Evolutionary conservation across 2,113 vertebrate species (phyloP).

Genomic region (Dasyurus viverrinus): DNA sequence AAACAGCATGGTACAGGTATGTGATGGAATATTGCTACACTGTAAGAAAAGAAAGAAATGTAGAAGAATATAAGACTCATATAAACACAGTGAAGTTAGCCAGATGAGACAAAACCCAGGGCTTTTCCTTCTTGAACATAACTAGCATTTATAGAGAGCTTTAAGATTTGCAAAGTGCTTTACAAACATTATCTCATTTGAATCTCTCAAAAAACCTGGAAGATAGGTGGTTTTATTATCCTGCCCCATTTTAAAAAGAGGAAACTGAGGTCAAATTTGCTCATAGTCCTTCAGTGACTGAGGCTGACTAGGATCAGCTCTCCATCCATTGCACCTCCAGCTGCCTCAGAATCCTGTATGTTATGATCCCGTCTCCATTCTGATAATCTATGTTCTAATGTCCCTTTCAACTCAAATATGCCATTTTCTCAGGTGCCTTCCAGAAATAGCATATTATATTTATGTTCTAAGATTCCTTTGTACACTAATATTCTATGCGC

Average conservation of each 20-base stretch:
- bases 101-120: neutral
- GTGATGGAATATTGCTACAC: neutral
- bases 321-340: neutral
- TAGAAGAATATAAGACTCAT: neutral
- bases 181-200: no score
- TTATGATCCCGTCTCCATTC: neutral
- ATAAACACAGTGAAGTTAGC: neutral
- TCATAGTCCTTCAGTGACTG: no score
- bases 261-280: neutral
- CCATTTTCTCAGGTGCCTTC: neutral
- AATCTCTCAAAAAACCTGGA: no score
- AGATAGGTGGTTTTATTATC: neutral
- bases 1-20: neutral
- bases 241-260: neutral
- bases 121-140: neutral
- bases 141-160: neutral
- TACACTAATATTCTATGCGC: neutral
- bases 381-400: neutral
- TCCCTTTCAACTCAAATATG: neutral
- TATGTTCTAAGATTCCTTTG: neutral
- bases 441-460: no score
- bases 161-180: no score
- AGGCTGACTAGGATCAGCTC: neutral
- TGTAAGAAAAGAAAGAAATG: neutral
- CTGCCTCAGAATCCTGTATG: neutral